phyloP scores from a whole-genome alignment of 1,140 invertebrate genomes.

The Eurytemora carolleeae region DNA sequence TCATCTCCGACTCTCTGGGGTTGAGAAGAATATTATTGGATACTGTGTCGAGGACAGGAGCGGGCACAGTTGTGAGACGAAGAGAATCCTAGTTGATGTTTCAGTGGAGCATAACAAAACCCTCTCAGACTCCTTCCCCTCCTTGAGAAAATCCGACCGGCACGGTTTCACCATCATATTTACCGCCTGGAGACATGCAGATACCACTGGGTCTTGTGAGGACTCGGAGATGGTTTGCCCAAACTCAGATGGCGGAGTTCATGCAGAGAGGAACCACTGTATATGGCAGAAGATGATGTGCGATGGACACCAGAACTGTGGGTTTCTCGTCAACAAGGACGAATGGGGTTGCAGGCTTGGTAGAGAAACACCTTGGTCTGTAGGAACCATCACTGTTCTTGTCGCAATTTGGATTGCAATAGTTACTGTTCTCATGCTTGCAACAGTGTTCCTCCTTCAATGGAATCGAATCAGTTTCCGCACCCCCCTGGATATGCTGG shows the following conservation, averaged over 20 bases:
- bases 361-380: conserved; percentile 10
- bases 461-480: conserved; percentile 9
- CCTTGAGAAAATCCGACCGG: neutral
- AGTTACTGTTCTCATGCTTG: conserved; percentile 6
- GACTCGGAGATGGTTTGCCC: neutral
- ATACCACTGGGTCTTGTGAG: neutral
- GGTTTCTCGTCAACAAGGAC: conserved; percentile 5
- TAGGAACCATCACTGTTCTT: conserved; percentile 8
- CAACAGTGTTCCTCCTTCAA: conserved; percentile 8
- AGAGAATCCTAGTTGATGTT: conserved; percentile 1
- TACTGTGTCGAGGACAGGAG: conserved; percentile 5
- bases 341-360: conserved; percentile 2
- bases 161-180: conserved; percentile 12
- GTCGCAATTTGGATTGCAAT: conserved; percentile 9
- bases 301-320: conserved; percentile 13
- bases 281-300: conserved; percentile 7
- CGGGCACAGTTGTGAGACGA: conserved; percentile 9
- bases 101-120: neutral
- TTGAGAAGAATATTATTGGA: conserved; percentile 1
- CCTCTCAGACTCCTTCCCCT: neutral
- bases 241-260: neutral
- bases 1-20: neutral
- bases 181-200: conserved; percentile 4
- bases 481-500: neutral
- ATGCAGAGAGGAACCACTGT: neutral